Evolutionary conservation across 2,113 vertebrate genomes (phyloP).

Genomic region (Pituophis catenifer): DNA sequence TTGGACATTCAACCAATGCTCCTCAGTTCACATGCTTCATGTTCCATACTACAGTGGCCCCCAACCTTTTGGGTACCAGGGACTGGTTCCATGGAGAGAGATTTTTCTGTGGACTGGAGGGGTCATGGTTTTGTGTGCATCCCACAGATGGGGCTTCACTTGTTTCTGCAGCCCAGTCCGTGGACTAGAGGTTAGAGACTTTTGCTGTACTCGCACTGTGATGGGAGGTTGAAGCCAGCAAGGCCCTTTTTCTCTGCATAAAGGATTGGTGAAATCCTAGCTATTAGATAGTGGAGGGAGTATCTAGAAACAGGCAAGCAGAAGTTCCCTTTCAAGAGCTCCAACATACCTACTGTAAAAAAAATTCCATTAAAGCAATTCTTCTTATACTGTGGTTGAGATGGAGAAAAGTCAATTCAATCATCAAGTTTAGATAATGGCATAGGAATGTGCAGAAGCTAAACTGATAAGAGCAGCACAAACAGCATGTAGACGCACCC

Average conservation of each 20-base stretch:
- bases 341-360: background rate
- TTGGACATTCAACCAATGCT: background rate
- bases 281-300: background rate
- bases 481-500: background rate
- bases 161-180: no score
- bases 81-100: no score
- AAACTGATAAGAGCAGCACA: background rate
- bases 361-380: background rate
- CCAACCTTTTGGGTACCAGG: no score
- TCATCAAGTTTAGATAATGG: background rate
- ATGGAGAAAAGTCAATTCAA: background rate
- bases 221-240: background rate
- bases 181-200: no score
- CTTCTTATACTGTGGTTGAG: background rate
- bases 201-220: background rate
- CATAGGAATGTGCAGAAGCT: background rate
- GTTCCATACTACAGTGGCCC: background rate
- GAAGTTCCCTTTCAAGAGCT: background rate
- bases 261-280: background rate
- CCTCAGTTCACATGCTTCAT: background rate
- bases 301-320: background rate
- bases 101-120: no score
- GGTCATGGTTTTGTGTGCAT: no score
- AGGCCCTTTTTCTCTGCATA: background rate
- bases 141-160: no score